Evolutionary conservation across 1,140 invertebrate genomes (phyloP), one percentile per base, ranked within the genome.

Genomic region (Gryllus bimaculatus): DNA sequence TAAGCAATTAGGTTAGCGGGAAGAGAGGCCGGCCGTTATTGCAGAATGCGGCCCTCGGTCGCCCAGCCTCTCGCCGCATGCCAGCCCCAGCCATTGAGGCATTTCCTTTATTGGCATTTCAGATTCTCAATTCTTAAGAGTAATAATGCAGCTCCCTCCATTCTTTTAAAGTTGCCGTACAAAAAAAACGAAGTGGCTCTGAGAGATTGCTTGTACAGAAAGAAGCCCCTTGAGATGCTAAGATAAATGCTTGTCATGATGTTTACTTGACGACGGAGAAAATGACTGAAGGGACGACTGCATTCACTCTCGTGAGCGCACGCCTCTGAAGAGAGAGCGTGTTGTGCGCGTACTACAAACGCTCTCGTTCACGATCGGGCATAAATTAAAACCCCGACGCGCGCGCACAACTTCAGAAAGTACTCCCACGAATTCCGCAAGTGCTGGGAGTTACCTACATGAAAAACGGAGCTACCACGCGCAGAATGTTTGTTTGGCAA

Each of bases 181-280:
- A 66, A 18, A 66, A 66, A 66, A 66, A 66, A 18, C 54, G 48
- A 75, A 77, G 76, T 20, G 48, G 39, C 48, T 47, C 15, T n/a
- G 76, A 77, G 76, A 77, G 47, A 48, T 48, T 77, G 76, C 48
- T 77, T 77, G 18, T 77, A 77, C 47, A 48, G 48, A 48, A 77
- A 49, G 48, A 49, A 77, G 76, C 47, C 48, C 48, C 76, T 48
- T 48, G 76, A 18, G 75, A 76, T 76, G n/a, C 18, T 39, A 48
- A 77, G 48, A 77, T 48, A 77, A 77, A 77, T 77, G 76, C 76
- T 76, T 77, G 76, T 77, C 76, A 49, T 77, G 76, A 15, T 77
- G 48, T 77, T 77, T 77, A 48, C 48, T 77, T 77, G 54, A 18
- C 10, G 54, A 66, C 54, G 54, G 10, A 13, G 54, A 66, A 18